Base-by-base conservation (phyloP, 2,113 vertebrate genomes). In the Percopsis transmontana region DNA sequence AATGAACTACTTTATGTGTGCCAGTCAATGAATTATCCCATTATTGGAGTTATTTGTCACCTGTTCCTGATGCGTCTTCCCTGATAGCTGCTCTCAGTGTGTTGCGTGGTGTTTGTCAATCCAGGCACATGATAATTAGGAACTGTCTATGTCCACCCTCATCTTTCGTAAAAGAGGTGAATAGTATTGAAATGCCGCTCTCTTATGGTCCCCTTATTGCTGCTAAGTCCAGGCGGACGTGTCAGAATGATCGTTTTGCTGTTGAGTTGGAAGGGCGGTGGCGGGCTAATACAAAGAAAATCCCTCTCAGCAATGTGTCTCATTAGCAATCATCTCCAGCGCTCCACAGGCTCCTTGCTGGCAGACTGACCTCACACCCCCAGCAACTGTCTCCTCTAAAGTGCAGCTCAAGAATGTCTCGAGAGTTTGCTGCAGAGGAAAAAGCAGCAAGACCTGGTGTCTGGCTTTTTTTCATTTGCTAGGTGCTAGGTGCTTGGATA, bases 321-420 rank as follows among this genome's bases (percentile, higher is more conserved):
- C 76, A 72, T 90, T 86, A 85, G 63, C n/a, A n/a, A 47, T 13
- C 71, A 70, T 52, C n/a, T 38, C 47, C 79, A 74, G 78, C 66
- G 51, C 70, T 76, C 63, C 68, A 61, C 63, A 64, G 64, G 57
- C 62, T 74, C 50, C 59, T 48, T 23, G 27, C 57, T 45, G 73
- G 15, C 70, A 68, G 56, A 2, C 68, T 82, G 74, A 87, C 79
- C 77, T 79, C 60, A 50, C 72, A 63, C 70, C 68, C 59, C 66
- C 51, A 23, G 76, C 58, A 68, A 54, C 57, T 62, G 45, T 66
- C 2, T 12, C 42, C 15, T 68, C 74, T 68, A 45, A n/a, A 56
- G 52, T 1, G 59, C 64, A 63, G 48, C 58, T 59, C 21, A 48
- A 45, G 16, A 45, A 24, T 1, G 6, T 48, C 13, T 56, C 20